Evolutionary conservation across 2,797 vertebrate species (phyloP).

Genomic region (Enteromius argenteus): DNA sequence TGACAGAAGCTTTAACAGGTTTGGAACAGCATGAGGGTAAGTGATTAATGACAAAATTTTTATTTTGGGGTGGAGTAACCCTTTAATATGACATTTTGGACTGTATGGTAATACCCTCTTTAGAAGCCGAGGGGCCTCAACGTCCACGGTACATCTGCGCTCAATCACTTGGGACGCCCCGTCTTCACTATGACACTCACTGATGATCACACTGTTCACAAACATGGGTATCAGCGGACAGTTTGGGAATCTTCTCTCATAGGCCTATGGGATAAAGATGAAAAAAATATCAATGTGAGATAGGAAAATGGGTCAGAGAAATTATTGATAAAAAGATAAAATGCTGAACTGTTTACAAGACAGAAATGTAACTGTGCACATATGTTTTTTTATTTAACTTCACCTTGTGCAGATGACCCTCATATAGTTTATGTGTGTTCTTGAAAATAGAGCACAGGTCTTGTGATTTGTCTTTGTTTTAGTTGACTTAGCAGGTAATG

Average conservation of each 20-base stretch:
- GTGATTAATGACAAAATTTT: too few relatives aligned
- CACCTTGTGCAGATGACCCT: not conserved
- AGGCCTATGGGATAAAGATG: slow-evolving; percentile 80
- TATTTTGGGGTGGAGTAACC: not conserved
- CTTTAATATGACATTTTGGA: not conserved
- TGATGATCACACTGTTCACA: slow-evolving; percentile 88
- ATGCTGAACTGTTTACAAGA: not conserved
- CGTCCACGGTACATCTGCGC: slow-evolving; percentile 89
- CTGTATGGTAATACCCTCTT: slow-evolving; percentile 83
- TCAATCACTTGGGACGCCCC: slow-evolving; percentile 81
- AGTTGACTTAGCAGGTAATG: not conserved
- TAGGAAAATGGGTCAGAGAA: not conserved
- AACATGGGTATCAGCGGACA: slow-evolving; percentile 95
- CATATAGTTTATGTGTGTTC: not conserved
- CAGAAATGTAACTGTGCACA: not conserved
- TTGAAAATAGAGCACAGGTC: not conserved
- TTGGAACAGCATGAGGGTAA: too few relatives aligned
- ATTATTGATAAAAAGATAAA: not conserved
- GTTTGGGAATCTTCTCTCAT: slow-evolving; percentile 90
- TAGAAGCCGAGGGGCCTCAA: slow-evolving; percentile 90
- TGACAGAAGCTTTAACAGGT: too few relatives aligned
- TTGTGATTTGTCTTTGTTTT: slow-evolving; percentile 7
- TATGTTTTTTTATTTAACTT: not conserved
- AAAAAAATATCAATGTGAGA: not conserved
- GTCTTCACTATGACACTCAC: slow-evolving; percentile 85